Base-by-base conservation (phyloP, 1,140 invertebrate species). In the Polyergus mexicanus region DNA sequence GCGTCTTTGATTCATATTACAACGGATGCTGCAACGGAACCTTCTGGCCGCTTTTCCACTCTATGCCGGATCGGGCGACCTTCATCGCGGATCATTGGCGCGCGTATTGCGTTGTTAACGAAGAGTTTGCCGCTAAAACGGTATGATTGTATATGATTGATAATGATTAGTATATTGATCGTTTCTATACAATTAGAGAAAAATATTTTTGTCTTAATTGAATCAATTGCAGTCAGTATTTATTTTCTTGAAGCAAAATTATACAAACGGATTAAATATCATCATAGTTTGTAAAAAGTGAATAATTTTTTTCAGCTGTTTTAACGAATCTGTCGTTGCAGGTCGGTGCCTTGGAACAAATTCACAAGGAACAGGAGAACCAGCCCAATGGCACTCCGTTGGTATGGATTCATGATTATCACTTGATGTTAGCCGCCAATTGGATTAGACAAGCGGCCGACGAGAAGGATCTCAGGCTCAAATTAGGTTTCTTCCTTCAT, bases 371-470 rank as follows among this genome's bases (percentile, higher is more conserved):
- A 94, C 86, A 97, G 96, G 71, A 95, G 95, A 90, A 96, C 95
- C 86, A 96, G 95, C 62, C 85, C 32, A 95, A 93, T 72, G 95
- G 96, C 13, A 95, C 95, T 1, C 98, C 98, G 0, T 95, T 99
- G 25, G 96, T 99, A 0, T 99, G 98, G 98, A 96, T 99, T 22
- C 98, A 99, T 89, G 98, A 99, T 93, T 99, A 99, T 94, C 98
- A 99, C 91, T 95, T 99, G 5, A 98, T 98, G 97, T 94, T 98
- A 84, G 97, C 97, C 3, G 97, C 98, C n/a, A 98, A 98, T 93
- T 98, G 97, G 96, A 97, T 99, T 44, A 96, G 98, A 93, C 97
- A 98, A 95, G 95, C 96, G 6, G 97, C 97, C 13, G 98, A 98
- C 89, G 97, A 98, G 89, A 97, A 97, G 89, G 96, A 97, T 71